These are phyloP conservation scores for Talpa occidentalis DNA, from an alignment of 2,113 vertebrate species.

Conservation along the genomic window DNA sequence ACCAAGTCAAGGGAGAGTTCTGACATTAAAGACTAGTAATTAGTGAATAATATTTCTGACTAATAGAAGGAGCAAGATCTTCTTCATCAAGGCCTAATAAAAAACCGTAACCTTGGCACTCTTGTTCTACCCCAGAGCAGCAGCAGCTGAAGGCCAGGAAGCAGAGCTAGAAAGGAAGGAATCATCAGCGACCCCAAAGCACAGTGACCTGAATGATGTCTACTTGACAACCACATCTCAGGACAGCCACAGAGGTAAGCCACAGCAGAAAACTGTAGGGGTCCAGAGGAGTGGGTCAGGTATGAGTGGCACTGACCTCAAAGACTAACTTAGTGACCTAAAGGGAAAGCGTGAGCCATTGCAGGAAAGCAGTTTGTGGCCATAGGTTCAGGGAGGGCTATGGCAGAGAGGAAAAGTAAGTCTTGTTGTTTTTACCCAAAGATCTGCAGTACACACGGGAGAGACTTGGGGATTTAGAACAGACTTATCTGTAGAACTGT, in stretches of 20 bases:
- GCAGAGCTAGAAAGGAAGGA: not conserved
- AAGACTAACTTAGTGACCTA: not conserved
- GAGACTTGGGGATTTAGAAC: not conserved
- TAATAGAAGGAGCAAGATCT: not conserved
- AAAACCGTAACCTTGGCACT: not conserved
- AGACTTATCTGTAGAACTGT: constrained; percentile 15
- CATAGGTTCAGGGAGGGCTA: too few relatives aligned
- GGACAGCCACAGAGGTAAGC: too few relatives aligned
- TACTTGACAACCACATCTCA: too few relatives aligned
- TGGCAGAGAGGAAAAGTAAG: not conserved
- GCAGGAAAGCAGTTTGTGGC: not conserved
- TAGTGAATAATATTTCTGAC: not conserved
- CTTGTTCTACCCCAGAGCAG: not conserved
- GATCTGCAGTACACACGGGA: not conserved
- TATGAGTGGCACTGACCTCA: fast-evolving
- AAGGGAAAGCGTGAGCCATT: not conserved
- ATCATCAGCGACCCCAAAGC: too few relatives aligned
- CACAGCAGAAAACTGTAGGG: not conserved
- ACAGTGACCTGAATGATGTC: not conserved
- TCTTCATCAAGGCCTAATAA: not conserved
- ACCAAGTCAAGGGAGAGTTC: not conserved
- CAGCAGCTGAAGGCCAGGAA: not conserved
- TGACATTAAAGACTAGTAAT: not conserved
- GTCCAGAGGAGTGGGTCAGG: fast-evolving
- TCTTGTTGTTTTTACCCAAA: not conserved